Conservation (phyloP, 2,113 vertebrate species). For the Climacteris rufus region DNA sequence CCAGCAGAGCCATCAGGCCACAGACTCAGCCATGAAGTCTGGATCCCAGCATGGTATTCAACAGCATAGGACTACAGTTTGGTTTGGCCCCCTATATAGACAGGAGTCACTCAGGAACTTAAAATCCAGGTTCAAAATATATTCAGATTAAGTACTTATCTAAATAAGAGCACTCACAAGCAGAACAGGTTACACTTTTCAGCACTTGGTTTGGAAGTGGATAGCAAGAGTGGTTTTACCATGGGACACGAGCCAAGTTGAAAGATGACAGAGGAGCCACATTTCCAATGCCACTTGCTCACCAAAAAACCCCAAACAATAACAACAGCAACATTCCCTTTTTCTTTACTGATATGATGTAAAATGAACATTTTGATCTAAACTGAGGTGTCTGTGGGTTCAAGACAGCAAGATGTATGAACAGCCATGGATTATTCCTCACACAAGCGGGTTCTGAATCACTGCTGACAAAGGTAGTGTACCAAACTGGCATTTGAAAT, state of each 20-base stretch:
- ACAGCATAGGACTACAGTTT: fast-evolving
- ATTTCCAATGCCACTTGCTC: background rate
- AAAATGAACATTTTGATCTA: background rate
- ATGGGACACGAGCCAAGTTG: background rate
- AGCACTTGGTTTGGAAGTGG: background rate
- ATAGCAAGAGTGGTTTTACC: background rate
- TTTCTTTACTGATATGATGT: background rate
- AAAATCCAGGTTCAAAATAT: background rate
- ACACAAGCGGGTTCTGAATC: background rate
- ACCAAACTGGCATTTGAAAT: background rate
- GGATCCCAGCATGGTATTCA: background rate
- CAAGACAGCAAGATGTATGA: background rate
- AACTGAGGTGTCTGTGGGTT: background rate
- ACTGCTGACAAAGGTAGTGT: background rate
- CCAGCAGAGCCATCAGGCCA: background rate
- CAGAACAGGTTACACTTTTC: background rate
- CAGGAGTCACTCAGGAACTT: background rate
- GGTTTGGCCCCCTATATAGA: background rate
- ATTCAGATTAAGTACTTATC: background rate
- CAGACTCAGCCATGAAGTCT: background rate
- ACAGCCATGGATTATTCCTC: background rate
- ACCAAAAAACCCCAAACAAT: background rate
- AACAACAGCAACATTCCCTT: background rate
- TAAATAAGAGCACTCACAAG: background rate
- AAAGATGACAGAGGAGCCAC: background rate